phyloP scores from a whole-genome alignment of 2,113 vertebrate species.

The Thryonomys swinderianus region DNA sequence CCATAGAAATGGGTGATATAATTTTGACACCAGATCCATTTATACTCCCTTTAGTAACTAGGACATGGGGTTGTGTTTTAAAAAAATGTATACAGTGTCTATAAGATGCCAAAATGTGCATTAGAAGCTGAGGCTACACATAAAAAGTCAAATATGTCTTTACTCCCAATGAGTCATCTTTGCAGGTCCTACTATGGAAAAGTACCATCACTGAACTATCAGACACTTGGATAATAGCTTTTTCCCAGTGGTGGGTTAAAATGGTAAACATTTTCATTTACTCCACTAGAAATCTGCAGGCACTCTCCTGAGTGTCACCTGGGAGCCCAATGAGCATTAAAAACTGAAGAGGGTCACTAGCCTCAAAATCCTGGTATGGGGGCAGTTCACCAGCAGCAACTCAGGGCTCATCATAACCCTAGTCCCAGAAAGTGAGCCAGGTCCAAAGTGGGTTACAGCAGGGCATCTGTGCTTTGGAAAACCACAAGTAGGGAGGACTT shows the following conservation, averaged over 20 bases:
- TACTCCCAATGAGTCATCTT: not conserved
- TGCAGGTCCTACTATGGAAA: not conserved
- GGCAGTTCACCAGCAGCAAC: not conserved
- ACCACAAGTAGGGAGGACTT: not conserved
- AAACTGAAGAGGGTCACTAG: not conserved
- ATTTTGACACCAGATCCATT: not conserved
- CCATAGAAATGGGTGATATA: not conserved
- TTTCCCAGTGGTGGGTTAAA: not conserved
- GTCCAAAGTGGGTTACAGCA: not conserved
- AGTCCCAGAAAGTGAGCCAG: not conserved
- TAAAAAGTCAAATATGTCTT: not conserved
- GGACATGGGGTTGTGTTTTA: not conserved
- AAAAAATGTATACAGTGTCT: not conserved
- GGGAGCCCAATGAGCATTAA: not conserved
- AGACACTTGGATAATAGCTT: not conserved
- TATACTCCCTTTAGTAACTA: constrained; percentile 17
- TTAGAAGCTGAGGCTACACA: not conserved
- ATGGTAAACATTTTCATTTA: constrained; percentile 32
- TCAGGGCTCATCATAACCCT: not conserved
- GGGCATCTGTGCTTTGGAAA: not conserved
- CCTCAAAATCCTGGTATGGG: not conserved
- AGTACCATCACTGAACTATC: not conserved
- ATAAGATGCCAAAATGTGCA: not conserved
- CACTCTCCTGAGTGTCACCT: not conserved
- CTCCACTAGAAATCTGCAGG: not conserved